These are phyloP conservation scores for Teleiodes luculella DNA, from an alignment of 2,888 invertebrate genomes.

Conservation along the genomic window DNA sequence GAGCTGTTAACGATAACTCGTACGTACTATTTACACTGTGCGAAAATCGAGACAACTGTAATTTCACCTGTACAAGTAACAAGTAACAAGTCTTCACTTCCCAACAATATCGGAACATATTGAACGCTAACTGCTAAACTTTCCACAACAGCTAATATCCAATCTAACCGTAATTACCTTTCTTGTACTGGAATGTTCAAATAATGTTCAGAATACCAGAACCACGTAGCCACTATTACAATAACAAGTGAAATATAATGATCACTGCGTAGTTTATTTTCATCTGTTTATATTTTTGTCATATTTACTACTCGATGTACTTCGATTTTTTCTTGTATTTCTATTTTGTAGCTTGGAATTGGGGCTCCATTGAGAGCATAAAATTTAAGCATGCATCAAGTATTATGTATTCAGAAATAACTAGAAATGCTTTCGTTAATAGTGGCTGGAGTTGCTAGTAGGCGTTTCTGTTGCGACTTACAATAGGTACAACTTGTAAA, in stretches of 20 bases:
- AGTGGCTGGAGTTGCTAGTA: conserved; percentile 5
- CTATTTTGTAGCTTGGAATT: too few species aligned
- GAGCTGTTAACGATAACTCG: too few species aligned
- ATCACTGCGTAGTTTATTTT: too few species aligned
- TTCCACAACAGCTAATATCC: background rate
- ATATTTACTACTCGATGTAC: too few species aligned
- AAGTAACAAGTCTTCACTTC: too few species aligned
- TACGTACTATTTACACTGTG: too few species aligned
- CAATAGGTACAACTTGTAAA: background rate
- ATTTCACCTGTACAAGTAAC: too few species aligned
- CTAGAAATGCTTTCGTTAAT: conserved; percentile 26
- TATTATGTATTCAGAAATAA: conserved; percentile 5
- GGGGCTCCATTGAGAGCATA: too few species aligned
- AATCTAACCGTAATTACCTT: background rate
- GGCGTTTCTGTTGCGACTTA: background rate
- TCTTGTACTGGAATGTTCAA: conserved; percentile 7
- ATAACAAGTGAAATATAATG: too few species aligned
- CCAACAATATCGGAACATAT: background rate
- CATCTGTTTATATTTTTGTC: too few species aligned
- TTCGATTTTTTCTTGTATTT: too few species aligned
- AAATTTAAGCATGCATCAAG: background rate
- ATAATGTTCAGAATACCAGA: conserved; percentile 10
- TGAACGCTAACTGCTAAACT: background rate
- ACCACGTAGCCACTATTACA: background rate
- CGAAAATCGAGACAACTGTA: too few species aligned